Evolutionary conservation across 2,797 vertebrate species (phyloP), one percentile per base, ranked within the genome.

Genomic region (Arnoldichthys spilopterus): DNA sequence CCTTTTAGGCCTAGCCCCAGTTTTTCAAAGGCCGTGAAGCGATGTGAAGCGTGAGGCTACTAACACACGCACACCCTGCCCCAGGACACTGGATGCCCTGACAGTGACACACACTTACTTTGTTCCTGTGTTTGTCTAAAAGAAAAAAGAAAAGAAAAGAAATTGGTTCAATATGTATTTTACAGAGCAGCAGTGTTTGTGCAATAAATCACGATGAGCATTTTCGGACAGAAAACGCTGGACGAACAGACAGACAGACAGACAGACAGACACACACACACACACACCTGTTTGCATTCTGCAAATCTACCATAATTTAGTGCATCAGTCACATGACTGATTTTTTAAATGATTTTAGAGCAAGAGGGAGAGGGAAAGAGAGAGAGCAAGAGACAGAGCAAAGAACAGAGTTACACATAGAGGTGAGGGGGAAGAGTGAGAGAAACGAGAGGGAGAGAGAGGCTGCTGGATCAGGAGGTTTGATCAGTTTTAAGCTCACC

Each of bases 131-230:
- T 93, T 82, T 88, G 53, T 87, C 89, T 32, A 77, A 24, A n/a
- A n/a, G n/a, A n/a, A n/a, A n/a, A n/a, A n/a, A n/a, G n/a, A 54
- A 54, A 54, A 54, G 8, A 83, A 82, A 83, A 83, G 77, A 92
- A 92, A 88, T 85, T 84, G 85, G 90, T 91, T 91, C 88, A 92
- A 92, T 93, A 93, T 93, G 91, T 91, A 86, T 91, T 89, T 86
- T 83, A 89, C 90, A 87, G 87, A 91, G 89, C 18, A 89, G 90
- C 90, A 81, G 88, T 92, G 91, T 94, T 94, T 93, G 88, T 90
- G 86, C 83, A 85, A 93, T 93, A 92, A 90, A 92, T 94, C 91
- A 83, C 69, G 8, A 37, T 3, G 34, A 37, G 34, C 34, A 3
- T 37, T 37, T 37, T 37, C 3, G 34, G 34, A 24, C 56, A 83